phyloP scores from a whole-genome alignment of 2,888 invertebrate species.

The Sarcophaga carnaria region DNA sequence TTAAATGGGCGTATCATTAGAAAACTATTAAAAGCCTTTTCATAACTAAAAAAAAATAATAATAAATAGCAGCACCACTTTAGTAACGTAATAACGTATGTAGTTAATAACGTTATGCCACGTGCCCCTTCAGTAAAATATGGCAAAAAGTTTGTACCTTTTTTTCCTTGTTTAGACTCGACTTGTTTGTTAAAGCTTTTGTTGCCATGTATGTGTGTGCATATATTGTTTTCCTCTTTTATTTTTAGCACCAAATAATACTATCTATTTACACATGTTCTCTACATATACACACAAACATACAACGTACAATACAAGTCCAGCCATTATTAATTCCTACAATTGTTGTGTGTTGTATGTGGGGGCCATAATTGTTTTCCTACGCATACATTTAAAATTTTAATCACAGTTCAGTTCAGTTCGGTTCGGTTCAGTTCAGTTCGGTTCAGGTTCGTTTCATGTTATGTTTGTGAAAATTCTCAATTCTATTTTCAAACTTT shows the following conservation, averaged over 20 bases:
- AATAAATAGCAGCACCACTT: no score
- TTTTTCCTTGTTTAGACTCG: not conserved
- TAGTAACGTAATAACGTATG: no score
- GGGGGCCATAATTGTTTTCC: not conserved
- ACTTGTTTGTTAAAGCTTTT: not conserved
- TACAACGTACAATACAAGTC: not conserved
- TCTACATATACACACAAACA: not conserved
- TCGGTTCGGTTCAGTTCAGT: not conserved
- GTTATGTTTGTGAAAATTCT: no score
- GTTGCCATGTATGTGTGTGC: not conserved
- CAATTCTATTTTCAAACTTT: not conserved
- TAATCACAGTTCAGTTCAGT: not conserved
- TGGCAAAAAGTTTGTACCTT: not conserved
- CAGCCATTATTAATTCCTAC: not conserved
- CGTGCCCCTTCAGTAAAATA: not conserved
- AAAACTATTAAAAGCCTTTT: no score
- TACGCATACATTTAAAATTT: not conserved
- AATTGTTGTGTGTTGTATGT: not conserved
- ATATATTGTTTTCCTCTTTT: not conserved
- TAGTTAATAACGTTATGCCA: not conserved
- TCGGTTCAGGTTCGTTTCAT: no score
- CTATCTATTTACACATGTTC: not conserved
- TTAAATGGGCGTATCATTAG: no score
- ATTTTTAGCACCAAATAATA: not conserved
- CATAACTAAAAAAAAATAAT: no score